These are phyloP conservation scores for Rattus norvegicus DNA, from an alignment of 2,113 vertebrate species.

Conservation along the genomic window GRCr8 NC_086028.1:26731001-26731500, in stretches of 20 bases:
- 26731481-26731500: background rate
- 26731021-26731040: background rate
- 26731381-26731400: background rate
- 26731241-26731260: background rate
- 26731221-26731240: background rate
- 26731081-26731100: background rate
- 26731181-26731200: background rate
- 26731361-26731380: background rate
- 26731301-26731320: background rate
- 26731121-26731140: background rate
- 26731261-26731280: background rate
- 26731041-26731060: conserved; percentile 20
- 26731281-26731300: background rate
- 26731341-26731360: background rate
- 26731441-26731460: background rate
- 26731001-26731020: background rate
- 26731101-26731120: background rate
- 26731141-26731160: background rate
- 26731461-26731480: background rate
- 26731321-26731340: background rate
- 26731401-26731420: background rate
- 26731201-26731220: background rate
- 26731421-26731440: background rate
- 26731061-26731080: background rate
- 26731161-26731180: background rate